A percentile compares a stretch with the other conserved stretches of the same genome.
Conservation (phyloP, 2,113 vertebrate genomes). For the Eptesicus fuscus region DNA sequence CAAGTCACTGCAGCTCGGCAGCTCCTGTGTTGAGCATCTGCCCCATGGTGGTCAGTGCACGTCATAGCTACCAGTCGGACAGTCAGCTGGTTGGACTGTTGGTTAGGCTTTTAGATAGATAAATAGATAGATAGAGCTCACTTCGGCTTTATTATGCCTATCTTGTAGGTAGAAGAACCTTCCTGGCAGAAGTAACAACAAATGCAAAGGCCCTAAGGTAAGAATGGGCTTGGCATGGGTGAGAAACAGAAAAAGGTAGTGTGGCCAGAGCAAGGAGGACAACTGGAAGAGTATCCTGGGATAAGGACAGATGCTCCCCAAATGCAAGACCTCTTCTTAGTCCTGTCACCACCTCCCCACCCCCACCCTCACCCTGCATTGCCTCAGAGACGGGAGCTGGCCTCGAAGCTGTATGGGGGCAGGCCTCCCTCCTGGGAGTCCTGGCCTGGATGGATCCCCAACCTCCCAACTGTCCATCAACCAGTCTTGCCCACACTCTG, state of each 20-base stretch:
- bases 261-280: neutral
- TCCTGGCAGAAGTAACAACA: neutral
- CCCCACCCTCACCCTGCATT: fast-evolving
- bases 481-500: fast-evolving
- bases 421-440: neutral
- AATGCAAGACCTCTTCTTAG: neutral
- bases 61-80: too few relatives aligned
- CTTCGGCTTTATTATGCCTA: neutral
- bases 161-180: neutral
- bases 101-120: too few relatives aligned
- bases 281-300: neutral
- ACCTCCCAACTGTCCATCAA: neutral
- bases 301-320: neutral
- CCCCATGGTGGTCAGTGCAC: too few relatives aligned
- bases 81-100: too few relatives aligned
- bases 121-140: too few relatives aligned
- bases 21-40: too few relatives aligned
- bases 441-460: neutral
- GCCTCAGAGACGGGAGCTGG: neutral
- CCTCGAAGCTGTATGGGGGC: neutral
- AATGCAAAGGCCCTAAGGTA: neutral
- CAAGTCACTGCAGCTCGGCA: too few relatives aligned
- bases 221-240: neutral
- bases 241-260: neutral
- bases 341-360: neutral